Evolutionary conservation across 2,113 vertebrate genomes (phyloP), one percentile per base, ranked within the genome.

Genomic region (Plecturocebus donacophilus): DNA sequence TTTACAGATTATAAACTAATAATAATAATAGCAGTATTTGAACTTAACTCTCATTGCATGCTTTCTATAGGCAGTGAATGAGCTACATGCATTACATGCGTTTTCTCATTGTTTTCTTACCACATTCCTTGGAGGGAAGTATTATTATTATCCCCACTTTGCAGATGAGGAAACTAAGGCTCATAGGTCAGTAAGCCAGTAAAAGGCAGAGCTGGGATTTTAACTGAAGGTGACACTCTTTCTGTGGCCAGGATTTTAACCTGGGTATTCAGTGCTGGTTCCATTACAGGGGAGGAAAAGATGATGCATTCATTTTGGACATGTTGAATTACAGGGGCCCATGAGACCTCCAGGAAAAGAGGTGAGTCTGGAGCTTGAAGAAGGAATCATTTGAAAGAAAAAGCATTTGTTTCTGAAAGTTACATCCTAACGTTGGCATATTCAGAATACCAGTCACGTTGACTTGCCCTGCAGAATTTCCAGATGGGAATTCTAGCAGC

Each of bases 401-500:
- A 93, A 61, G 49, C 77, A 38, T 87, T 90, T 71, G 27, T 91
- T 96, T 94, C 9, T 70, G 80, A 38, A 87, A 85, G 61, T 83
- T 84, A 56, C 32, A 77, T 64, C 79, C 58, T 42, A 61, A 87
- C 2, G 4, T 70, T 94, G 87, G 68, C 88, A 58, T 58, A 83
- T 93, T 95, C 77, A 58, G 54, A 80, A 61, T 45, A 75, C 64
- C 32, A 47, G 66, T 94, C 90, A 82, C 13, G 2, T 64, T 96
- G 94, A 80, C 73, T 97, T 38, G 6, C 76, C 54, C 38, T 49
- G 11, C 6, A 82, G n/a, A 40, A 87, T 90, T 95, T 96, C 80
- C 76, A 97, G 70, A 64, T 92, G 85, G 88, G 66, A 88, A n/a
- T 90, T 95, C 70, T 70, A 52, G 25, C 83, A 73, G n/a, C 75